These are phyloP conservation scores for Cyprinus carpio DNA, from an alignment of 2,113 vertebrate genomes.

Conservation along the genomic window DNA sequence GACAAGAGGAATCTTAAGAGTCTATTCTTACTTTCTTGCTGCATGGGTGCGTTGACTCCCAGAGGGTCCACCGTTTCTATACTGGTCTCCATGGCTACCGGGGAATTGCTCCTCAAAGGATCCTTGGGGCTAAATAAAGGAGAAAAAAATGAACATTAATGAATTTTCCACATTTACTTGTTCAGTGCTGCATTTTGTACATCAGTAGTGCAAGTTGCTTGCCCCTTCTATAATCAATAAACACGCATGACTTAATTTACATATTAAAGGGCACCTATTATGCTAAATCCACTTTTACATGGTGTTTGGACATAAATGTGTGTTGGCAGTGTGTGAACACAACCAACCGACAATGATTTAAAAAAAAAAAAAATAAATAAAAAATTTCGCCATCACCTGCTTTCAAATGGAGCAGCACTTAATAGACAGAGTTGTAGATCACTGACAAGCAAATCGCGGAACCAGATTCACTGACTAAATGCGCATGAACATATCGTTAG, in stretches of 20 bases:
- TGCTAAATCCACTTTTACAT: too few relatives aligned
- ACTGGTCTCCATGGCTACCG: conserved; percentile 97
- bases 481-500: too few relatives aligned
- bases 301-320: too few relatives aligned
- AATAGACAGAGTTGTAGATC: too few relatives aligned
- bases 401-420: too few relatives aligned
- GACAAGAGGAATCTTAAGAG: neutral
- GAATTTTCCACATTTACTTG: conserved; percentile 10
- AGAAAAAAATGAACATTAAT: conserved; percentile 41
- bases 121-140: conserved; percentile 84
- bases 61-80: conserved; percentile 86
- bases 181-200: conserved; percentile 66
- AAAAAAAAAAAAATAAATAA: too few relatives aligned
- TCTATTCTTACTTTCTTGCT: conserved; percentile 80
- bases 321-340: too few relatives aligned
- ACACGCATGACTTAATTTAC: neutral
- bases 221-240: neutral
- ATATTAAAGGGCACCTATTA: too few relatives aligned
- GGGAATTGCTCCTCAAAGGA: conserved; percentile 90
- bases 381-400: too few relatives aligned
- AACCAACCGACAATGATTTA: too few relatives aligned
- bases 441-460: too few relatives aligned
- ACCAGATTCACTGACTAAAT: too few relatives aligned
- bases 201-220: neutral
- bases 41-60: conserved; percentile 78